Base-by-base conservation (phyloP, 1,140 invertebrate genomes). In the Cryptotermes secundus region DNA sequence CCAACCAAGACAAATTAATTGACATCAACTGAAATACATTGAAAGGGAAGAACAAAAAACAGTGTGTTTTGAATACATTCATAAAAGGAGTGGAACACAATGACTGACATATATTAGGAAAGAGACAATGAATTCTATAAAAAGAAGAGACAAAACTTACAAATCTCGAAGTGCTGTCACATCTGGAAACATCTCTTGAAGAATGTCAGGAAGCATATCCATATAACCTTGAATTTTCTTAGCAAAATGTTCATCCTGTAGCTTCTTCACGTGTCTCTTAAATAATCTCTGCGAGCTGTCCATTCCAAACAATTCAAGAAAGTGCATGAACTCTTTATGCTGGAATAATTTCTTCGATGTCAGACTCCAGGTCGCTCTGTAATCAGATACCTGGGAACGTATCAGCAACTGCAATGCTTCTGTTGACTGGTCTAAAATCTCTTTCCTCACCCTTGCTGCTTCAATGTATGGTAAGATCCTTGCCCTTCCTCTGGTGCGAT, bases 241-340 rank as follows among this genome's bases (percentile, higher is more conserved):
- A 45, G 93, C 93, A 24, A 97, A 91, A 89, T 96, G 95, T 88
- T 97, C 96, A 87, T 97, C 96, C 87, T 96, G 95, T 34, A 98
- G 90, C 87, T 96, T 95, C 87, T 96, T 96, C 84, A 96, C 94
- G 89, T 97, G 96, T 84, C 95, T 90, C 85, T 95, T 91, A 88
- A 97, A 97, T 82, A 96, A 90, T 88, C 94, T 92, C 87, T 96
- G 94, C 31, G 96, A 96, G 85, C 93, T 93, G 87, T 97, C 96
- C 86, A 96, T 93, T 42, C 96, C 97, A 90, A 99, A 98, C 36
- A 97, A 92, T 88, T 98, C 96, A 80, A 97, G 95, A 89, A 97
- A 98, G 86, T 95, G 95, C n/a, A 94, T 92, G 92, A 96, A 98
- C 88, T 98, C 97, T 83, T 96, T 95, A 87, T 97, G 95, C 85